Evolutionary conservation across 2,797 vertebrate genomes (phyloP), one percentile per base, ranked within the genome.

Genomic region (Emys orbicularis): DNA sequence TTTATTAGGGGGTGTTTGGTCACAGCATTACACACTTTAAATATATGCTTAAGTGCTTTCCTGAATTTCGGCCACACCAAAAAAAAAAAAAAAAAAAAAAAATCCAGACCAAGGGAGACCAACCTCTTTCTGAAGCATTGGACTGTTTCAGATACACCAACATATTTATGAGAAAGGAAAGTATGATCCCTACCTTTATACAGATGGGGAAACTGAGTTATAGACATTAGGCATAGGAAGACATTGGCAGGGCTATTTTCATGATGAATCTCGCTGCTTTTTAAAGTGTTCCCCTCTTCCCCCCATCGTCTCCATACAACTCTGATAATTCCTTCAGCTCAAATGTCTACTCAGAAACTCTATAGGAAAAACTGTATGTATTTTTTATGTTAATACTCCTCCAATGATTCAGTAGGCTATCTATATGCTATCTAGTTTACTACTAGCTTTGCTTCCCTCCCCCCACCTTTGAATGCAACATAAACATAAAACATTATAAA

Each of bases 321-420:
- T 61, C 29, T 65, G 61, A 65, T 65, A 65, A 12, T 15, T 65
- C 16, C 12, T 15, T 16, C 41, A 27, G 44, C 6, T 77, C 44
- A 29, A 47, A 77, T 27, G 77, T 8, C 27, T 25, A 8, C 12
- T 13, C 29, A 82, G 18, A 21, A 81, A 0, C 59, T 65, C 94
- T 3, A n/a, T 0, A 41, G 25, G 68, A 1, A 23, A 59, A 82
- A 16, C 4, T 0, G 0, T 0, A 1, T 11, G 34, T 25, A 16
- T 0, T 0, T 11, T 13, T 29, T 7, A 4, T 16, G 2, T 1
- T 37, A n/a, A 74, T 52, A 0, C 34, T 86, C 49, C 53, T 53
- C 21, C 79, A 15, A 4, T 9, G 9, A 80, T n/a, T 16, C 80
- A 13, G 7, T 47, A 41, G 8, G 34, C 25, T 79, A 57, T 21